Conservation (phyloP, 2,888 invertebrate genomes). For the Volucella inflata region DNA sequence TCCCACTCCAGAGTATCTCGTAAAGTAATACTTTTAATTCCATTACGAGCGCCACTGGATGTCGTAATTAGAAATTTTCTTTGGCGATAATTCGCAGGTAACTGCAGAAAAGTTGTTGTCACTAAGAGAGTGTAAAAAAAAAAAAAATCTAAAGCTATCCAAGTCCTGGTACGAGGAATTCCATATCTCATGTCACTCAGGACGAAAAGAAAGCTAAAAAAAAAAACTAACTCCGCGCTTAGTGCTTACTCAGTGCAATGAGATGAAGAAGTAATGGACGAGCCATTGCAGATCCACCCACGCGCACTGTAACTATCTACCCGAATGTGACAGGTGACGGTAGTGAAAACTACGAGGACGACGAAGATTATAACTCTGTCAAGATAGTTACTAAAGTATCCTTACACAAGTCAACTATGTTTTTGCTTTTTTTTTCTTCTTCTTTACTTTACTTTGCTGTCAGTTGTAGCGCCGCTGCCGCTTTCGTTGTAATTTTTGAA, state of each 20-base stretch:
- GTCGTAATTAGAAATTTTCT: slow-evolving; percentile 76
- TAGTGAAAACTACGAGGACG: slow-evolving; percentile 34
- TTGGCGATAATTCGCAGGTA: slow-evolving; percentile 74
- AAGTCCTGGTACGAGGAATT: too few species aligned
- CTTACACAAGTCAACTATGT: slow-evolving; percentile 15
- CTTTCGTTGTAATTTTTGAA: slow-evolving; percentile 58
- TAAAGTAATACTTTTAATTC: slow-evolving; percentile 65
- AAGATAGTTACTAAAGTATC: neutral
- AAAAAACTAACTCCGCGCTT: slow-evolving; percentile 31
- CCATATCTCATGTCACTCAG: slow-evolving; percentile 26
- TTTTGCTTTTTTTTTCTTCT: neutral
- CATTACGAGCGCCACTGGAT: slow-evolving; percentile 60
- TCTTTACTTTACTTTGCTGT: neutral
- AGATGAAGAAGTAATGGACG: slow-evolving; percentile 50
- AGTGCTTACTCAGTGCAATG: slow-evolving; percentile 21
- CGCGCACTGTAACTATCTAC: neutral
- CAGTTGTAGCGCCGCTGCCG: neutral
- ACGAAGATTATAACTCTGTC: slow-evolving; percentile 1
- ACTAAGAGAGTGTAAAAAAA: neutral
- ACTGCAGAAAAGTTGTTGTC: slow-evolving; percentile 31
- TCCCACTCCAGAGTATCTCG: slow-evolving; percentile 49
- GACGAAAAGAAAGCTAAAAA: slow-evolving; percentile 8
- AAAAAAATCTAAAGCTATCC: slow-evolving; percentile 20
- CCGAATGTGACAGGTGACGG: slow-evolving; percentile 40
- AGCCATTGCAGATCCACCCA: slow-evolving; percentile 12